phyloP scores from a whole-genome alignment of 2,797 vertebrate species.

The Molossus molossus region DNA sequence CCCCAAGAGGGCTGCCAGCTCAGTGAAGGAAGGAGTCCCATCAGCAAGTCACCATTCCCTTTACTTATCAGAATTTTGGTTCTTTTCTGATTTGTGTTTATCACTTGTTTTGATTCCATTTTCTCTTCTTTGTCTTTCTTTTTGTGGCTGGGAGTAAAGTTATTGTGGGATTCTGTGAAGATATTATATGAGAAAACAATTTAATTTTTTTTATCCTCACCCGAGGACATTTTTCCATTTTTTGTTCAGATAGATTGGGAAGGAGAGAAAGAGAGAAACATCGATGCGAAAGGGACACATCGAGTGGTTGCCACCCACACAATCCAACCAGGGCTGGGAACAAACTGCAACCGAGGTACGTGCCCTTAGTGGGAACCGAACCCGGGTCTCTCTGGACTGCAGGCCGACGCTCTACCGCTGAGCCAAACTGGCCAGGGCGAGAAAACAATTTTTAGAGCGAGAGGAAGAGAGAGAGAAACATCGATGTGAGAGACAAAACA shows the following conservation, averaged over 20 bases:
- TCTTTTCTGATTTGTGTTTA: conserved; percentile 56
- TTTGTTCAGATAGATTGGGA: no score
- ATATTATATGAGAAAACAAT: conserved; percentile 73
- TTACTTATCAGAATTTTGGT: not conserved
- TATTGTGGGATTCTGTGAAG: conserved; percentile 80
- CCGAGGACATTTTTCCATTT: no score
- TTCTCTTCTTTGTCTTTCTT: conserved; percentile 31
- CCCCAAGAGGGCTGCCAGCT: not conserved
- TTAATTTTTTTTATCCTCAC: not conserved
- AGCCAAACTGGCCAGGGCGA: not conserved
- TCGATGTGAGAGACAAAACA: not conserved
- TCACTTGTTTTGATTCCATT: conserved; percentile 13
- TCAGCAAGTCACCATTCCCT: not conserved
- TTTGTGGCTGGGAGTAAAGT: conserved; percentile 57
- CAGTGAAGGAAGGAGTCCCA: not conserved
- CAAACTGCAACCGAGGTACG: no score
- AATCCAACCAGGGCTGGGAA: no score
- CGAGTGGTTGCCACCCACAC: no score
- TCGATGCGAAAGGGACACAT: no score
- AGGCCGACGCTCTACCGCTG: no score
- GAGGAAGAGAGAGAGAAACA: no score
- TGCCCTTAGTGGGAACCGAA: no score
- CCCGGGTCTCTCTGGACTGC: no score
- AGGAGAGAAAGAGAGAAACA: no score
- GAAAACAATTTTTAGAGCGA: not conserved